Conservation (phyloP, 2,888 invertebrate genomes). For the Cryptocephalus moraei region DNA sequence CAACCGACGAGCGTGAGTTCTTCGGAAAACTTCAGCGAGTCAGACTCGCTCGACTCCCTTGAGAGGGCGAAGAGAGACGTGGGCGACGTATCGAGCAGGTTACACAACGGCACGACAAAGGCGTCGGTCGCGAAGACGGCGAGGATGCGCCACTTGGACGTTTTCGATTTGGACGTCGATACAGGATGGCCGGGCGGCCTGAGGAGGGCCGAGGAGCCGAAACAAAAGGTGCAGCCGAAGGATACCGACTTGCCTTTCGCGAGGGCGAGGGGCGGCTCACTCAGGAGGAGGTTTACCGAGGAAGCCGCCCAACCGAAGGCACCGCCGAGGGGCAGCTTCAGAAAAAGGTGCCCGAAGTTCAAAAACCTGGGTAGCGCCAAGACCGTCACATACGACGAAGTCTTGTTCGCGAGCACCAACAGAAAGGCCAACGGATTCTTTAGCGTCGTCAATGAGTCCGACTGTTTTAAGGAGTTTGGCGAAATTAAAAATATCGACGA, state of each 20-base stretch:
- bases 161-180: conserved; percentile 32
- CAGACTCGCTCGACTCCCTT: conserved; percentile 50
- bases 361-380: conserved; percentile 18
- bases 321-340: conserved; percentile 39
- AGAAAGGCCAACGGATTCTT: conserved; percentile 22
- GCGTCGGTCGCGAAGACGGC: conserved; percentile 51
- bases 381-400: conserved; percentile 20
- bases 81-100: conserved; percentile 35
- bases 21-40: conserved; percentile 56
- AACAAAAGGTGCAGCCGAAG: conserved; percentile 22
- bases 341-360: conserved; percentile 46
- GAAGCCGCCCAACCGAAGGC: conserved; percentile 9
- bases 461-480: conserved; percentile 24
- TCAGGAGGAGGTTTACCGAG: conserved; percentile 7
- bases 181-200: conserved; percentile 24
- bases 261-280: conserved; percentile 11
- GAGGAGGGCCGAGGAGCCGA: conserved; percentile 21
- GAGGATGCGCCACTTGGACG: conserved; percentile 47
- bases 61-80: conserved; percentile 23
- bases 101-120: conserved; percentile 48
- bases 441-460: conserved; percentile 16
- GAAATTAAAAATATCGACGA: conserved; percentile 7
- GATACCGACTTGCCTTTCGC: conserved; percentile 10
- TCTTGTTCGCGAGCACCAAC: conserved; percentile 19
- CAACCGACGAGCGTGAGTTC: conserved; percentile 47